phyloP scores from a whole-genome alignment of 2,888 invertebrate species.

The Mamestra brassicae region DNA sequence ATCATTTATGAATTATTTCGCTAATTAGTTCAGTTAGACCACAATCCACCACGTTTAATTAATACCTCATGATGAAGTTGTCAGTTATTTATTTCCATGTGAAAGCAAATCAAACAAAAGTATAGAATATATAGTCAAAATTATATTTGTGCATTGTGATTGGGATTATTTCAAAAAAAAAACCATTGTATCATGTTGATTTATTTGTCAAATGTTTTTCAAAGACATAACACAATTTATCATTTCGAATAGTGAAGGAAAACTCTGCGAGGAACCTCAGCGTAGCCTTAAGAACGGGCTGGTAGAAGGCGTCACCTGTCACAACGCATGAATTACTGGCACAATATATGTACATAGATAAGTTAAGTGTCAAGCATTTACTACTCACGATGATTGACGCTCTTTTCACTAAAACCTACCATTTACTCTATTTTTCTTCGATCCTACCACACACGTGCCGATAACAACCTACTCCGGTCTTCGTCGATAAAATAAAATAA shows the following conservation, averaged over 20 bases:
- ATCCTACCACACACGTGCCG: neutral
- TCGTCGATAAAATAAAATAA: constrained; percentile 42
- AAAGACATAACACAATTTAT: constrained; percentile 42
- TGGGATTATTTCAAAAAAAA: neutral
- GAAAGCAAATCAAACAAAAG: constrained; percentile 3
- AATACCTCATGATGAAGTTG: neutral
- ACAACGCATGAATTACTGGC: constrained; percentile 39
- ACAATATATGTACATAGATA: constrained; percentile 37
- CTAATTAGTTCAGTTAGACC: neutral
- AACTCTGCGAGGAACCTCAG: constrained; percentile 22
- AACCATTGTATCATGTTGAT: neutral
- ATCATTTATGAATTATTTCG: constrained; percentile 6
- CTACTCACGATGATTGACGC: constrained; percentile 42
- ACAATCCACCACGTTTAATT: constrained; percentile 15
- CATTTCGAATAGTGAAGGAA: constrained; percentile 25
- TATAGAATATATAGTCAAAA: neutral
- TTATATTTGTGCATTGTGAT: neutral
- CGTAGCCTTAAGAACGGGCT: constrained; percentile 18
- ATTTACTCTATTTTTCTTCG: constrained; percentile 22
- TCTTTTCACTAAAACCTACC: constrained; percentile 16
- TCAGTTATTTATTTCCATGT: constrained; percentile 6
- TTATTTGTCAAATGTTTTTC: constrained; percentile 2
- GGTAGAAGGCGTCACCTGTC: constrained; percentile 39
- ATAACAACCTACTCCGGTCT: constrained; percentile 6
- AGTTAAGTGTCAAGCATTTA: constrained; percentile 43